Base-by-base conservation (phyloP, 2,888 invertebrate species). In the Tetropium fuscum region DNA sequence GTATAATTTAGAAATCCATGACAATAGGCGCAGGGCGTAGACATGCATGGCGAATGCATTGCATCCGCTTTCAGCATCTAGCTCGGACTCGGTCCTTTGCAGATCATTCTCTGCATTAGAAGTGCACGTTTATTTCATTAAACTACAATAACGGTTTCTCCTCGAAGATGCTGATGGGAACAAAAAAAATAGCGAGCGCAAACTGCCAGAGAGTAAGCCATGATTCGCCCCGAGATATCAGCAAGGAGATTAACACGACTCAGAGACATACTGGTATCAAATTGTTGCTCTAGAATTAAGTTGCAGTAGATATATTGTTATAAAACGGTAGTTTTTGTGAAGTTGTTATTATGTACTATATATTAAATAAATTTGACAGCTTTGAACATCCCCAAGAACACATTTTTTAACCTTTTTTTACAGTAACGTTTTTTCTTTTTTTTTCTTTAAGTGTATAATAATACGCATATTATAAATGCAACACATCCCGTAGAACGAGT, bases 71-170 rank as follows among this genome's bases (percentile, higher is more conserved):
- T 55, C 55, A 55, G 55, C 36, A 15, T n/a, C 43, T 25, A 13
- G 3, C n/a, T 36, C 16, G 36, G 6, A 16, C 27, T 22, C 40
- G 38, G 10, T 55, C 34, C 38, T 36, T 11, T 8, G 27, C 54
- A 44, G 34, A 55, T 38, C 51, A 40, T 51, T 51, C 40, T 51
- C 16, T 51, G 10, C 27, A 51, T 51, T 51, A 38, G 40, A 27
- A 53, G 55, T 47, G 64, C 67, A 67, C 67, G 67, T 64, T 67
- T 64, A 53, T 59, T 64, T 66, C 66, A 62, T 66, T 66, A 66
- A 60, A 66, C 53, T 61, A 34, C 56, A 55, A 60, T 65, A 63
- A 65, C 62, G 62, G 65, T 55, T 43, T 58, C 43, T 45, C 47
- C 19, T 11, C 38, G 30, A 30, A 53, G 56, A 63, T 48, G 44